Percentiles rank a stretch among this genome's conserved stretches.
Evolutionary conservation across 2,797 vertebrate genomes (phyloP).

Genomic region (Amniataba percoides): DNA sequence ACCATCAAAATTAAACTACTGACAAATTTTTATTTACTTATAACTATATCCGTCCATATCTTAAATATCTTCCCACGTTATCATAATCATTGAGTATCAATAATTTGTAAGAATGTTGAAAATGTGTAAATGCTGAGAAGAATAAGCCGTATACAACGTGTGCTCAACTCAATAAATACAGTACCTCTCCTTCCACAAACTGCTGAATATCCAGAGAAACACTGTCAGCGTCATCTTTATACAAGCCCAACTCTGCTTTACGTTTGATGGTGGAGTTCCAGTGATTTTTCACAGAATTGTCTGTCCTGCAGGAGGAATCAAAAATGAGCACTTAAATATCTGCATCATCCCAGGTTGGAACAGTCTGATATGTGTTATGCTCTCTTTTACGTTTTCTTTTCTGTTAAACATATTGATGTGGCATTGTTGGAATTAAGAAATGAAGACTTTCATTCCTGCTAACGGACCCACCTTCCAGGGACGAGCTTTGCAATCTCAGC

Average conservation of each 20-base stretch:
- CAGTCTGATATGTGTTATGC: neutral
- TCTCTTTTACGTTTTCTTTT: too few species aligned
- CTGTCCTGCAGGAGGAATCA: slow-evolving; percentile 83
- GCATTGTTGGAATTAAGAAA: too few species aligned
- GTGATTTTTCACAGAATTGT: slow-evolving; percentile 95
- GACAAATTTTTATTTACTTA: neutral
- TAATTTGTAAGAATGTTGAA: neutral
- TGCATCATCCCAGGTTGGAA: neutral
- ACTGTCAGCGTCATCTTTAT: slow-evolving; percentile 54
- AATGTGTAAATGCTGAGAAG: neutral
- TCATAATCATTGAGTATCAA: too few species aligned
- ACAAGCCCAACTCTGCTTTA: slow-evolving; percentile 87
- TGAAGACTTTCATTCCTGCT: neutral
- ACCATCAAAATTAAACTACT: neutral
- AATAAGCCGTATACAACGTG: neutral
- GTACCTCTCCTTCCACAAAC: slow-evolving; percentile 77
- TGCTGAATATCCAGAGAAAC: slow-evolving; percentile 71
- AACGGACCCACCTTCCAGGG: slow-evolving; percentile 90
- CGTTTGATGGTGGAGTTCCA: slow-evolving; percentile 93
- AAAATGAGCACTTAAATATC: neutral
- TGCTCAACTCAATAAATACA: neutral
- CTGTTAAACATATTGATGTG: too few species aligned
- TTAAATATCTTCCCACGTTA: too few species aligned
- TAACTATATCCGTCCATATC: too few species aligned
- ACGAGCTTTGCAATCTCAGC: slow-evolving; percentile 94